Percentiles rank a stretch among this genome's conserved stretches.
Evolutionary conservation across 1,140 invertebrate species (phyloP).

Genomic region (Camponotus pennsylvanicus): DNA sequence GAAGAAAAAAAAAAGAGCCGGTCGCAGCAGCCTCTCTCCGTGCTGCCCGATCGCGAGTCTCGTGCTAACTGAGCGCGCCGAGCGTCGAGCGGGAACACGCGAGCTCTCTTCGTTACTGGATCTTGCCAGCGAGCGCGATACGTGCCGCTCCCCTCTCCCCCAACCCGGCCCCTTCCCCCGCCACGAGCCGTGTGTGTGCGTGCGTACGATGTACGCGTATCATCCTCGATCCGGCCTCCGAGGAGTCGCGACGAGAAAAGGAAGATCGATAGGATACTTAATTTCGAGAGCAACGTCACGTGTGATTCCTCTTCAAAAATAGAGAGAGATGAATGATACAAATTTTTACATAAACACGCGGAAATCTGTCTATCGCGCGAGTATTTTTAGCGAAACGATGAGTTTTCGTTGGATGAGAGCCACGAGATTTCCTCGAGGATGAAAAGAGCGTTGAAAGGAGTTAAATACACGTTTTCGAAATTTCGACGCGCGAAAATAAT

Average conservation of each 20-base stretch:
- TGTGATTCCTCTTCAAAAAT: not conserved
- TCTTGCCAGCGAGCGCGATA: conserved; percentile 68
- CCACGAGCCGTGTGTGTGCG: not conserved
- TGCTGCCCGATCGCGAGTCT: conserved; percentile 83
- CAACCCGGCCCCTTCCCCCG: not conserved
- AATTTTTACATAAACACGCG: not conserved
- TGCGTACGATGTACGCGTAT: not conserved
- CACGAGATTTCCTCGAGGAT: not conserved
- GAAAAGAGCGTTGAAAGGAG: not conserved
- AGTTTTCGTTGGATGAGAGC: conserved; percentile 37
- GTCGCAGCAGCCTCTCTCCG: not conserved
- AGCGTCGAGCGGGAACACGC: conserved; percentile 72
- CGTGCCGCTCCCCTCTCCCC: conserved; percentile 33
- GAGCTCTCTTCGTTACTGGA: conserved; percentile 75
- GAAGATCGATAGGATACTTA: not conserved
- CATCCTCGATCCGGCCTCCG: conserved; percentile 3
- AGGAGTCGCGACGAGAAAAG: not conserved
- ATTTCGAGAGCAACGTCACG: not conserved
- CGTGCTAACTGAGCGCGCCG: conserved; percentile 82
- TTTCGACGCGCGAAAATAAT: conserved; percentile 13
- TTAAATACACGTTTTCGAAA: not conserved
- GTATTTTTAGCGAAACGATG: not conserved
- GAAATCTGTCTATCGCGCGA: not conserved
- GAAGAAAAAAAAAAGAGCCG: conserved; percentile 33
- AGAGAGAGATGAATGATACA: not conserved